phyloP scores from a whole-genome alignment of 2,888 invertebrate species.

The Drosophila recens region DNA sequence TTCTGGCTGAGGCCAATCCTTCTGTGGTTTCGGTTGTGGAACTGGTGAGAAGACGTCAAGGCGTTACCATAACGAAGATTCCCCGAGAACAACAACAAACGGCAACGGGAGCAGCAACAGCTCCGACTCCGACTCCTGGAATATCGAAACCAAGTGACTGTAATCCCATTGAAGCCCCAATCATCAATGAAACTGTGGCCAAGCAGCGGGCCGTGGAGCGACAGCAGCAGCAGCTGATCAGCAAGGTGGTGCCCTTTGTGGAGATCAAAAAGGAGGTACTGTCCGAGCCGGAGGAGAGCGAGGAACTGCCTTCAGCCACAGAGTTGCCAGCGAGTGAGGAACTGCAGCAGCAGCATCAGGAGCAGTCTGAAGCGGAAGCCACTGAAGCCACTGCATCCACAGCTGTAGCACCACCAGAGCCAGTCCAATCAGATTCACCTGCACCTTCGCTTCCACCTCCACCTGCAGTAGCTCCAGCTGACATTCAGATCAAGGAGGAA shows the following conservation, averaged over 20 bases:
- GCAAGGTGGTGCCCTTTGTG: conserved; percentile 78
- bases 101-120: neutral
- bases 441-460: neutral
- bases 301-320: conserved; percentile 21
- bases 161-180: conserved; percentile 14
- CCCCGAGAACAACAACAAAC: conserved; percentile 49
- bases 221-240: conserved; percentile 68
- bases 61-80: conserved; percentile 83
- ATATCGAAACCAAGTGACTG: conserved; percentile 15
- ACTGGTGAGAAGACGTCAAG: conserved; percentile 75
- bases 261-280: conserved; percentile 81
- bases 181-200: conserved; percentile 12
- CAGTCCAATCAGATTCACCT: neutral
- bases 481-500: conserved; percentile 73
- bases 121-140: neutral
- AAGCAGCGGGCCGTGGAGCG: conserved; percentile 60
- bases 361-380: conserved; percentile 4
- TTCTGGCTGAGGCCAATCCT: conserved; percentile 16
- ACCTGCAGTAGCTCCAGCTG: neutral
- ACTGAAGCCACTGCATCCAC: conserved; percentile 9
- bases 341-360: conserved; percentile 44
- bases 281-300: conserved; percentile 74
- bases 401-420: neutral
- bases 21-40: conserved; percentile 68
- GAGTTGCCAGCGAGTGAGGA: neutral